phyloP scores from a whole-genome alignment of 2,797 vertebrate genomes.

The Amphiprion clarkii region DNA sequence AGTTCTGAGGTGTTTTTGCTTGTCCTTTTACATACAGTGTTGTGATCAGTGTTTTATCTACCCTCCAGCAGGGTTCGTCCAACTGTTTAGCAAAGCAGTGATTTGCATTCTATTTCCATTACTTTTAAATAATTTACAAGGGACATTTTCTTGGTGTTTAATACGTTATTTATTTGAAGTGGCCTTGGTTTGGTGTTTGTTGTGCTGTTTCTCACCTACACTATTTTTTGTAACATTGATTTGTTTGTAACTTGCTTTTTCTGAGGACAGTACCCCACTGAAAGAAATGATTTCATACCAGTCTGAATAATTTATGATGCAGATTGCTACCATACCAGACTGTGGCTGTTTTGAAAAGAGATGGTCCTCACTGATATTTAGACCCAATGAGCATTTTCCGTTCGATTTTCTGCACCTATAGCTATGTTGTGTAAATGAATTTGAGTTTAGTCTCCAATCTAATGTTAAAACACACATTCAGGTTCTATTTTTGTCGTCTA shows the following conservation, averaged over 20 bases:
- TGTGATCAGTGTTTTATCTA: neutral
- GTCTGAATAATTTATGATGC: slow-evolving; percentile 19
- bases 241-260: neutral
- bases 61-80: neutral
- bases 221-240: neutral
- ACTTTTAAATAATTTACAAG: neutral
- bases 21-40: neutral
- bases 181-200: neutral
- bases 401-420: slow-evolving; percentile 15
- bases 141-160: neutral
- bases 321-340: neutral
- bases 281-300: neutral
- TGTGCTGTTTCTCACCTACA: neutral
- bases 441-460: slow-evolving; percentile 8
- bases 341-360: slow-evolving; percentile 12
- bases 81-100: neutral
- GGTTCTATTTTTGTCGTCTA: neutral
- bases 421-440: neutral
- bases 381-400: slow-evolving; percentile 32
- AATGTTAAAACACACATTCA: slow-evolving; percentile 8
- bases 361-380: slow-evolving; percentile 15
- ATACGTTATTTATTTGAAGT: neutral
- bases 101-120: neutral
- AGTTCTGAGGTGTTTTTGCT: neutral
- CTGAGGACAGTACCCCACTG: neutral